A percentile compares a stretch with the other conserved stretches of the same genome.
phyloP scores from a whole-genome alignment of 1,140 invertebrate species.

The Lasaia peninsularis region DNA sequence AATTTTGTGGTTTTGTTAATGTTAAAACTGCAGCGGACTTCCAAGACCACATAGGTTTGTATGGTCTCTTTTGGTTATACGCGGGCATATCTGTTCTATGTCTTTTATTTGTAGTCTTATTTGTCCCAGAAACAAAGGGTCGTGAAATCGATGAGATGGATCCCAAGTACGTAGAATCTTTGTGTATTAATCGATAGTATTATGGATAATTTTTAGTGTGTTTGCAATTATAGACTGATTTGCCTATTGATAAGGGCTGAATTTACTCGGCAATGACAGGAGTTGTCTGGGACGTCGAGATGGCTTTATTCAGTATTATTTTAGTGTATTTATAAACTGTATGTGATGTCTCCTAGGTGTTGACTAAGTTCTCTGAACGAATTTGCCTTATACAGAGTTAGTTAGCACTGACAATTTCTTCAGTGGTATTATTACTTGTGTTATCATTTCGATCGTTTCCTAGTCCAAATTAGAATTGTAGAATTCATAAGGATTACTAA shows the following conservation, averaged over 20 bases:
- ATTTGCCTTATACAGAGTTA: background rate
- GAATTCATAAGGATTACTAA: background rate
- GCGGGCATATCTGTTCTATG: constrained; percentile 89
- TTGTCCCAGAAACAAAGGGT: constrained; percentile 94
- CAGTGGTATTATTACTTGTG: background rate
- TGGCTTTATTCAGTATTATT: constrained; percentile 42
- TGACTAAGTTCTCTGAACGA: constrained; percentile 2
- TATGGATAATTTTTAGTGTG: constrained; percentile 12
- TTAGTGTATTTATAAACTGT: constrained; percentile 21
- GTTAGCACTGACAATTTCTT: background rate
- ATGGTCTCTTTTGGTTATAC: constrained; percentile 93
- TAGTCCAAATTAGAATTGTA: background rate
- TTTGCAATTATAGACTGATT: constrained; percentile 40
- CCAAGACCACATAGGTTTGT: constrained; percentile 84
- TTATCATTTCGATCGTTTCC: background rate
- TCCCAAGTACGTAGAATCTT: constrained; percentile 80
- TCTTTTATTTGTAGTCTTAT: constrained; percentile 89
- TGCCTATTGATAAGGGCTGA: constrained; percentile 18
- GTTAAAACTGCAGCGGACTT: constrained; percentile 93
- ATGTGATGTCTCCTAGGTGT: constrained; percentile 22
- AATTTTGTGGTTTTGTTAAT: constrained; percentile 91
- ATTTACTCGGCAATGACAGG: background rate
- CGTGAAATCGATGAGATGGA: constrained; percentile 92
- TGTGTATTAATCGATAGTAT: constrained; percentile 74
- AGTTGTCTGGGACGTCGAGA: background rate